phyloP scores from a whole-genome alignment of 2,113 vertebrate species.

The Zeus faber region DNA sequence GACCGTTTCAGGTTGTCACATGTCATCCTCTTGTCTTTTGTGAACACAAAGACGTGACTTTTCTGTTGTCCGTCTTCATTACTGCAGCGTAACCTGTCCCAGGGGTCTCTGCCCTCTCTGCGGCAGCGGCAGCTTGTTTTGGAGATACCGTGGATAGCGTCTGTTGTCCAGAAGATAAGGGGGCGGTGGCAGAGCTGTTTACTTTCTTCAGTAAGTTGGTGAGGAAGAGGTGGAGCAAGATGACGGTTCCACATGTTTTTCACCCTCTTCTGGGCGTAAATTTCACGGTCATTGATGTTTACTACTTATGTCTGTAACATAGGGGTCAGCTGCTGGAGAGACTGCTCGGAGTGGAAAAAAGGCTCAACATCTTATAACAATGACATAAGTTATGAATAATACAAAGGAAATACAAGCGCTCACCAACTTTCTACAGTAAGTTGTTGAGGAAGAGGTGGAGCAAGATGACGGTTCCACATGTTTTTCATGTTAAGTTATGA shows the following conservation, averaged over 20 bases:
- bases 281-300: conserved; percentile 42
- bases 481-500: too few relatives aligned
- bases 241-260: not conserved
- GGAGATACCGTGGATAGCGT: conserved; percentile 55
- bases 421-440: conserved; percentile 42
- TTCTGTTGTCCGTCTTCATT: conserved; percentile 39
- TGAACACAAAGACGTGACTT: conserved; percentile 21
- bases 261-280: conserved; percentile 40
- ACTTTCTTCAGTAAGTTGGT: conserved; percentile 39
- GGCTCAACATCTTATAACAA: too few relatives aligned
- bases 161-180: conserved; percentile 66
- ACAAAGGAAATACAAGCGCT: too few relatives aligned
- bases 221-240: conserved; percentile 32
- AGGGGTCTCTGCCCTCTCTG: conserved; percentile 13
- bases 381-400: too few relatives aligned
- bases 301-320: too few relatives aligned
- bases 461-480: not conserved
- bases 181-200: conserved; percentile 55
- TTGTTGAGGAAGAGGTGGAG: conserved; percentile 34
- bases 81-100: conserved; percentile 24
- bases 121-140: conserved; percentile 22
- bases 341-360: too few relatives aligned
- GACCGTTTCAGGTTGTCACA: conserved; percentile 43
- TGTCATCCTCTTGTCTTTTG: conserved; percentile 56
- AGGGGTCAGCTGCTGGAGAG: too few relatives aligned